Base-by-base conservation (phyloP, 2,797 vertebrate genomes). In the Pseudopleuronectes americanus region DNA sequence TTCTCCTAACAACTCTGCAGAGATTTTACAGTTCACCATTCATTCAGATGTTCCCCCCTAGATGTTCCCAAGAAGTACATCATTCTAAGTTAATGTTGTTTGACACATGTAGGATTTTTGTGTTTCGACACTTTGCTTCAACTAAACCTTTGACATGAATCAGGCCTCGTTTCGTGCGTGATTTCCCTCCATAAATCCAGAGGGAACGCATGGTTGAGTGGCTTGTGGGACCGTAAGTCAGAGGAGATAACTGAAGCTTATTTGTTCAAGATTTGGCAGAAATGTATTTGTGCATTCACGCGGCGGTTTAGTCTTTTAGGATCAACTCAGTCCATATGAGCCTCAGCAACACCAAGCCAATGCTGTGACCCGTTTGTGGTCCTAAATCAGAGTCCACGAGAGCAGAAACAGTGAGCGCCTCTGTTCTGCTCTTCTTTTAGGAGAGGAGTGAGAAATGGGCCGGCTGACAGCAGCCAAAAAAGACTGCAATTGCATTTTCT, bases 401-500 rank as follows among this genome's bases (percentile, higher is more conserved):
- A 61, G 73, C 51, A 65, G 49, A 69, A 70, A 89, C 88, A 90
- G 78, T 84, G 81, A 82, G 69, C 0, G 24, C 64, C 83, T 90
- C 82, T 90, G 87, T 92, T 87, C 84, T 60, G 68, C 69, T 80
- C 79, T 77, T 57, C 72, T 84, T 75, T 75, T 83, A 74, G 79
- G 57, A 58, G 74, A 66, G 76, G 68, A 84, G 84, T 83, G 78
- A 90, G 88, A 90, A 87, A 88, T 68, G 71, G 85, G 79, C 87
- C 82, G 74, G 70, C 79, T 81, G 79, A 87, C 85, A 84, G 84
- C 84, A 82, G 84, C 85, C 84, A 86, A 77, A 83, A 48, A 82
- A 77, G 66, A 81, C 83, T 81, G 87, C 10, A 86, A 88, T 89
- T 64, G 47, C 64, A 12, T 85, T 90, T 85, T 87, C 83, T 89